Evolutionary conservation across 1,140 invertebrate species (phyloP), one percentile per base, ranked within the genome.

Genomic region (Anastatus disparis): DNA sequence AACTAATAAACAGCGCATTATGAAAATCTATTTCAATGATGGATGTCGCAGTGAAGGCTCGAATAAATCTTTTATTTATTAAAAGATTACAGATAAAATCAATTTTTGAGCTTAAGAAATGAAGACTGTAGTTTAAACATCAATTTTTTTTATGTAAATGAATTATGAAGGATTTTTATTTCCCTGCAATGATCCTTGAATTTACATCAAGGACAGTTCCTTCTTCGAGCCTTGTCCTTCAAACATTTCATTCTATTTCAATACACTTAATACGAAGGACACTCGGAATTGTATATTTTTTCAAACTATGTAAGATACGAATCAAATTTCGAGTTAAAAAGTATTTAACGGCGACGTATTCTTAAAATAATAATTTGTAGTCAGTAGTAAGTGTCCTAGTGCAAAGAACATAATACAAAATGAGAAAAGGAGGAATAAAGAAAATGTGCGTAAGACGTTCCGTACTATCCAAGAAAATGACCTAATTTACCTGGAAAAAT

Each of bases 21-120:
- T n/a, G n/a, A n/a, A n/a, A n/a, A n/a, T n/a, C n/a, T n/a, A n/a
- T n/a, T n/a, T n/a, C n/a, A n/a, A n/a, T n/a, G n/a, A n/a, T n/a
- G n/a, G n/a, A 35, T 6, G 31, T 35, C 31, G 15, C 15, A 58
- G 15, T 13, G 27, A 20, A 58, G 13, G 22, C 15, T 35, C 29
- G 35, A 38, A 15, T 20, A 31, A 15, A 13, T 56, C 53, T 13
- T 55, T 29, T 55, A 46, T 48, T 31, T 29, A 35, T 56, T 40
- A 40, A 40, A 17, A 2, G 13, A 65, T 29, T 56, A 2, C 6
- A 46, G 6, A 29, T 27, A 55, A 55, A 27, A 15, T 70, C 70
- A 62, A 72, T 72, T 65, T 74, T 58, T 76, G 74, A 79, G 71
- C 76, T 77, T 75, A 78, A 67, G 74, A 48, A 71, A 20, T 17